Percentiles rank a stretch among this genome's conserved stretches.
Conservation (phyloP, 2,113 vertebrate species). For the Saimiri boliviensis region DNA sequence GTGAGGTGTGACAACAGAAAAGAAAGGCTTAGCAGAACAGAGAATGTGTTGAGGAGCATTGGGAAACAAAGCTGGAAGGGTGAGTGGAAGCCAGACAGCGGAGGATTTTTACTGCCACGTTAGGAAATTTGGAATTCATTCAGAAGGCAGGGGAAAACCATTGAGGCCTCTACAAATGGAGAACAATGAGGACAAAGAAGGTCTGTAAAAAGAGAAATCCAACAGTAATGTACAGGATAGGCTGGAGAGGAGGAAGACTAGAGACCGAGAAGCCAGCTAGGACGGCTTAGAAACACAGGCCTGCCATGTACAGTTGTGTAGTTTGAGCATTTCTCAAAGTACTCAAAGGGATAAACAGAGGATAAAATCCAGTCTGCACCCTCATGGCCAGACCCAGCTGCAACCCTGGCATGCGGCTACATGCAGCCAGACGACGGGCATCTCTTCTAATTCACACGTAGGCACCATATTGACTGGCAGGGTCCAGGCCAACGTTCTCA, state of each 20-base stretch:
- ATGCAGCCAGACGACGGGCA: rapidly evolving
- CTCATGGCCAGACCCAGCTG: neutral
- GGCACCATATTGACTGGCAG: neutral
- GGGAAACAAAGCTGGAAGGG: neutral
- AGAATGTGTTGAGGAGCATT: neutral
- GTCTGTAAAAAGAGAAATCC: neutral
- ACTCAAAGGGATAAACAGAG: neutral
- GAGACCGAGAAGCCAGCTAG: too few relatives aligned
- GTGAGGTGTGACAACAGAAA: neutral
- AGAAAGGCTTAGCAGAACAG: too few relatives aligned
- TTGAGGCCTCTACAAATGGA: neutral
- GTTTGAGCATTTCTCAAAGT: neutral
- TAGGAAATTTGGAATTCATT: neutral
- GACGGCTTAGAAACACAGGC: neutral
- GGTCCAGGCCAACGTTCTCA: neutral
- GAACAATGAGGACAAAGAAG: neutral
- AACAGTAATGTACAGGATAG: neutral
- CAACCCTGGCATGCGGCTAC: rapidly evolving
- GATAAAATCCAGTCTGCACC: neutral
- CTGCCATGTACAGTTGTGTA: rapidly evolving
- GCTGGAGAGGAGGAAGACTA: neutral
- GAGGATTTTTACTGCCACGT: neutral
- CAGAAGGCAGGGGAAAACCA: neutral
- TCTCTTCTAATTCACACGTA: rapidly evolving
- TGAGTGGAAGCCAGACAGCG: neutral